Evolutionary conservation across 2,888 invertebrate genomes (phyloP).

Genomic region (Drosophila anomalipes): DNA sequence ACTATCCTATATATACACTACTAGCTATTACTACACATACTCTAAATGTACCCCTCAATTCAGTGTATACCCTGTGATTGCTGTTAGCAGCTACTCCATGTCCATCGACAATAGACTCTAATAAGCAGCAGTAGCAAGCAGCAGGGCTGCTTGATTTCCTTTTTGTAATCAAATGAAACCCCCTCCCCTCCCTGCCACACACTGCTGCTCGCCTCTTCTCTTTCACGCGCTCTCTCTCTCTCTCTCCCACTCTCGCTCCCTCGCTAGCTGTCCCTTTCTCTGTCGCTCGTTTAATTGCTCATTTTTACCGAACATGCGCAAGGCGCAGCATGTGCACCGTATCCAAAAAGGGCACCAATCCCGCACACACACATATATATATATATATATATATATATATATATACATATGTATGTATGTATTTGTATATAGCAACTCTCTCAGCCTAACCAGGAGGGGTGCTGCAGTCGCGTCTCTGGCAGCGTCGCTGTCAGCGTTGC

Average conservation of each 20-base stretch:
- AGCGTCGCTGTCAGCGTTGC: conserved; percentile 61
- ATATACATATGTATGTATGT: too few relatives aligned
- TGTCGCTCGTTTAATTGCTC: conserved; percentile 59
- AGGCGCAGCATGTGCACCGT: conserved; percentile 63
- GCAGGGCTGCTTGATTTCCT: conserved; percentile 7
- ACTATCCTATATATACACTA: too few relatives aligned
- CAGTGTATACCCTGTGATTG: background rate
- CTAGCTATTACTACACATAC: too few relatives aligned
- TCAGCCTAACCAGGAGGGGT: conserved; percentile 55
- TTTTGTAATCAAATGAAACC: conserved; percentile 7
- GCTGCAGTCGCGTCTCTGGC: conserved; percentile 39
- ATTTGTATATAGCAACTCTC: conserved; percentile 9
- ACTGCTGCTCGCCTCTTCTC: background rate
- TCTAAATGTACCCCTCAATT: background rate
- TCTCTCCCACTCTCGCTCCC: background rate
- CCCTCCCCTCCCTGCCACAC: background rate
- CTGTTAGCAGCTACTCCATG: background rate
- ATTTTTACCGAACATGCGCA: conserved; percentile 80
- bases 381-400: conserved; percentile 4
- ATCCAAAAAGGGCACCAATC: conserved; percentile 55
- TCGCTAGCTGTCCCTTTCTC: conserved; percentile 16
- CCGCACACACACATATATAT: conserved; percentile 46
- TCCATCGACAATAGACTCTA: conserved; percentile 37
- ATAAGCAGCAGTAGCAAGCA: conserved; percentile 43
- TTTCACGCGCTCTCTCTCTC: background rate